Base-by-base conservation (phyloP, 2,113 vertebrate species). In the Pipra filicauda region DNA sequence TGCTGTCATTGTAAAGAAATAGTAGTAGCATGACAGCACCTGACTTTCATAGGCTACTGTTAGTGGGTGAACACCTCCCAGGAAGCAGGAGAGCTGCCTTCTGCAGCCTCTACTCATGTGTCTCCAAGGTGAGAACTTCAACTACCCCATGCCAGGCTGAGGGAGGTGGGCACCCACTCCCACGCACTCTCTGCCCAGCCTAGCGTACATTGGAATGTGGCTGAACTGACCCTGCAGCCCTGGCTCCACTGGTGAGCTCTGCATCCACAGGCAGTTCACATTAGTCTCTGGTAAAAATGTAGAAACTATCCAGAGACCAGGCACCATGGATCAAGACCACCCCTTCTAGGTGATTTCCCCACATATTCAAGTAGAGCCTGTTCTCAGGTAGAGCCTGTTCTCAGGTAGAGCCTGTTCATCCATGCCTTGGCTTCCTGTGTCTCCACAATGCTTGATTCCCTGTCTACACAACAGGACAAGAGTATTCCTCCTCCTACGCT, bases 51-150 rank as follows among this genome's bases (percentile, higher is more conserved):
- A 51, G 66, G 39, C 33, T 43, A 18, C 20, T 4, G 2, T 31
- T 28, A 37, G 39, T n/a, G 17, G 16, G 17, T 22, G 59, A 27
- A n/a, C n/a, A 20, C 30, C 22, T 70, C 51, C 26, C 1, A 9
- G 31, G 37, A 69, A 61, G 59, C 6, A 59, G 43, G 35, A 70
- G 20, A 54, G 33, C 14, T 79, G 17, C 43, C 27, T 79, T 48
- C 8, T 52, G 31, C 71, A 67, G 27, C 75, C 5, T 62, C 9
- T 13, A 24, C 21, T 75, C 48, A 11, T 0, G 0, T 10, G 15
- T 80, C 41, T 49, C 28, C 24, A 24, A 30, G 33, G 9, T 46
- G 71, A 65, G 31, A 85, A 28, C 30, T 43, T 75, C 18, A 57
- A 7, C 35, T 27, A 54, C 44, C 15, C 33, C 0, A 2, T 30